Percentiles rank a stretch among this genome's conserved stretches.
Conservation (phyloP, 2,797 vertebrate genomes). For the Champsocephalus esox region DNA sequence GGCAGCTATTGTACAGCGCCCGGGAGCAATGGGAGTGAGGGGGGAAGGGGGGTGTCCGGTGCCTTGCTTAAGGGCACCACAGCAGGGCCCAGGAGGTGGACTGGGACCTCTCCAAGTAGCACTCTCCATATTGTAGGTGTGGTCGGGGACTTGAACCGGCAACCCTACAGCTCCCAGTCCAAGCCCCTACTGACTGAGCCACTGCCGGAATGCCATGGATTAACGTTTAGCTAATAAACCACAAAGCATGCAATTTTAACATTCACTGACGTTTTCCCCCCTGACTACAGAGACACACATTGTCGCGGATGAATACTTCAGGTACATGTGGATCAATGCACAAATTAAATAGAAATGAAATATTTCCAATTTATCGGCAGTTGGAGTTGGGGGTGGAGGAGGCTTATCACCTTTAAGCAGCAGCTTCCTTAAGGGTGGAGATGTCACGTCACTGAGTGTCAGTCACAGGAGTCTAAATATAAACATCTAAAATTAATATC, state of each 20-base stretch:
- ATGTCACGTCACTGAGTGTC: conserved; percentile 28
- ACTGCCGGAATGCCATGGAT: neutral
- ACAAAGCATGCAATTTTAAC: neutral
- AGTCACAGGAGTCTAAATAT: conserved; percentile 21
- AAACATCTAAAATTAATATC: conserved; percentile 34
- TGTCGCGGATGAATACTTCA: too few relatives aligned
- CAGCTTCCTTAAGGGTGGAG: conserved; percentile 16
- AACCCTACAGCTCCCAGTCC: too few relatives aligned
- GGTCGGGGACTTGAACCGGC: too few relatives aligned
- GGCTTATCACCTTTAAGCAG: conserved; percentile 22
- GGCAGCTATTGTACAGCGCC: too few relatives aligned
- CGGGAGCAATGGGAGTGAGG: too few relatives aligned
- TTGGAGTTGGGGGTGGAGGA: neutral
- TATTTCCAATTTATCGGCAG: neutral
- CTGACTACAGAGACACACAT: neutral
- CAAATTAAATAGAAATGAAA: neutral
- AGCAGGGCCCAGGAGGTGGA: too few relatives aligned
- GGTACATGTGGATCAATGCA: neutral
- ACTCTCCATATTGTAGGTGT: too few relatives aligned
- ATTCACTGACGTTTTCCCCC: neutral
- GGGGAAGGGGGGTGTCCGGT: too few relatives aligned
- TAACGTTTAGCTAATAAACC: neutral
- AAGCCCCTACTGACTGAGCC: too few relatives aligned
- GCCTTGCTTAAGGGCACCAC: too few relatives aligned
- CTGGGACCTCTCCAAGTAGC: too few relatives aligned